Percentiles rank a stretch among this genome's conserved stretches.
These are phyloP conservation scores for Micromesistius poutassou DNA, from an alignment of 2,797 vertebrate species.

Conservation along the genomic window DNA sequence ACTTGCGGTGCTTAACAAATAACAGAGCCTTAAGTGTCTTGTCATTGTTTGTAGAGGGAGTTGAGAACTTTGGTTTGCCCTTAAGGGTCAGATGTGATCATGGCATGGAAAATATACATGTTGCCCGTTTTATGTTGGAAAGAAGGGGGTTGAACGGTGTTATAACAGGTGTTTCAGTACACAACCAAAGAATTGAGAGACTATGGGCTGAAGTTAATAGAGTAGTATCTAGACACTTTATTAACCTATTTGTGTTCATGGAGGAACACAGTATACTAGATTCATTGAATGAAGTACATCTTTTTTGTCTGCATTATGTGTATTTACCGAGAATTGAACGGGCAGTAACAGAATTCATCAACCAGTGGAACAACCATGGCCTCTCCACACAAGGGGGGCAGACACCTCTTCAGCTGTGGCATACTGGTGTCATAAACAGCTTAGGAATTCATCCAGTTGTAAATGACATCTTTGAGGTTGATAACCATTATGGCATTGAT, in stretches of 20 bases:
- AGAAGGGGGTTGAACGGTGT: constrained; percentile 13
- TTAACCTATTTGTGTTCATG: constrained; percentile 24
- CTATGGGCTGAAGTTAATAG: constrained; percentile 23
- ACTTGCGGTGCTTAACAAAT: constrained; percentile 18
- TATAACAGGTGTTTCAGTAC: constrained; percentile 19
- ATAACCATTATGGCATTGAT: no score
- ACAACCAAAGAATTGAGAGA: constrained; percentile 27
- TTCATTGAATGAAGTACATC: no score
- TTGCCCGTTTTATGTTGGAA: constrained; percentile 20
- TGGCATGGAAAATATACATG: constrained; percentile 30
- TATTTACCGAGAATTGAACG: no score
- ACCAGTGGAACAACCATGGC: no score
- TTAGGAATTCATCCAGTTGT: background rate
- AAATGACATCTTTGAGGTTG: background rate
- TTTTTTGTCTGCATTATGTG: no score
- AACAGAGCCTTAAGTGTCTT: constrained; percentile 27
- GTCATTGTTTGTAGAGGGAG: constrained; percentile 17
- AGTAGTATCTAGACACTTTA: constrained; percentile 21
- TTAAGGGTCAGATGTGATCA: constrained; percentile 29
- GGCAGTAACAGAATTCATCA: no score
- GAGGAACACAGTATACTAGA: no score
- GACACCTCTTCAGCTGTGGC: constrained; percentile 24
- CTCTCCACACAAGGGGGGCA: constrained; percentile 23
- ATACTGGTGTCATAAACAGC: constrained; percentile 12
- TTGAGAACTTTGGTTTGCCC: constrained; percentile 23